These are phyloP conservation scores for Pachliopta kotzebuea DNA, from an alignment of 2,888 invertebrate species.

Conservation along the genomic window DNA sequence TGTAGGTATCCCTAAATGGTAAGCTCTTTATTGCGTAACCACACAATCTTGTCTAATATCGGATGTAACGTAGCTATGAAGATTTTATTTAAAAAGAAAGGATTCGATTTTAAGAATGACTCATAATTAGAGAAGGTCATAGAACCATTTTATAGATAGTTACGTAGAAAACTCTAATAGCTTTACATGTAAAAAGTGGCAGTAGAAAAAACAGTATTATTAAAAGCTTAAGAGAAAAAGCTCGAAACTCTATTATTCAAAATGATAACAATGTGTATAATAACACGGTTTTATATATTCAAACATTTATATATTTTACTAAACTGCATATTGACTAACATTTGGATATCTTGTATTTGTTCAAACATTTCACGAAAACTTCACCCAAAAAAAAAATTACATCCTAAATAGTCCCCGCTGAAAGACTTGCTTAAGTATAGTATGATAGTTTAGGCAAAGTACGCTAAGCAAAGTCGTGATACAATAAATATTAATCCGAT, in stretches of 20 bases:
- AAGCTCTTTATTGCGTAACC: constrained; percentile 61
- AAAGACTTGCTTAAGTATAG: constrained; percentile 54
- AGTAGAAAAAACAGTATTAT: constrained; percentile 57
- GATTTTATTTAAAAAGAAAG: constrained; percentile 32
- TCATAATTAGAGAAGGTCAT: constrained; percentile 10
- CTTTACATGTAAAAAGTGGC: constrained; percentile 50
- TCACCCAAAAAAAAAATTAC: constrained; percentile 45
- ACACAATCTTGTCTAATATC: constrained; percentile 29
- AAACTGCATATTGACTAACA: constrained; percentile 24
- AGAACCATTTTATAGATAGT: constrained; percentile 26
- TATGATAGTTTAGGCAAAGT: constrained; percentile 57
- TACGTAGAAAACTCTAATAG: constrained; percentile 60
- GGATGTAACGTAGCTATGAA: constrained; percentile 24
- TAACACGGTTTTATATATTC: constrained; percentile 31
- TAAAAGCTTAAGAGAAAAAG: constrained; percentile 73
- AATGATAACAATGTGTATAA: constrained; percentile 44
- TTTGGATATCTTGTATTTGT: constrained; percentile 28
- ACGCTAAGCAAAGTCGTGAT: constrained; percentile 64
- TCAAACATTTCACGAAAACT: constrained; percentile 30
- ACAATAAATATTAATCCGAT: constrained; percentile 44
- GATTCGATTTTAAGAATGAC: constrained; percentile 19
- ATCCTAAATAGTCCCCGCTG: constrained; percentile 56
- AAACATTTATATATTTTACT: constrained; percentile 31
- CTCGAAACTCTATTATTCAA: constrained; percentile 64
- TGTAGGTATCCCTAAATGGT: constrained; percentile 66